Evolutionary conservation across 1,140 invertebrate species (phyloP), one percentile per base, ranked within the genome.

Genomic region (Vollenhovia emeryi): DNA sequence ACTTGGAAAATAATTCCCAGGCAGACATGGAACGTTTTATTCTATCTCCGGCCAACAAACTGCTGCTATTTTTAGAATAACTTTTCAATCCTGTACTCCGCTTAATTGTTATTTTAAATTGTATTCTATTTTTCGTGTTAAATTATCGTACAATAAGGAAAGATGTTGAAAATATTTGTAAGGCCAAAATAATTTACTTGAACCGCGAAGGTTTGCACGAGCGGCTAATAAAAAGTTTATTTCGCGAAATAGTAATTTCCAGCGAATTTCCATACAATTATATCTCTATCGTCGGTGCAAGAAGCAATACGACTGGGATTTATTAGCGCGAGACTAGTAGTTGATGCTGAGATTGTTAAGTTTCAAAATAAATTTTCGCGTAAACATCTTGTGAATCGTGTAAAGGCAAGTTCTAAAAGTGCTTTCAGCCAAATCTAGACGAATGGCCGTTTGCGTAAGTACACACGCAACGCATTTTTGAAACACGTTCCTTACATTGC

Each of bases 401-500:
- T 21, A 82, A 33, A 82, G 73, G 73, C 45, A 7, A 73, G 7
- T 73, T 33, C 3, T 33, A 30, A 52, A 48, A 71, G 27, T 71
- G 13, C 15, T 55, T 45, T 40, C 21, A 71, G 36, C 18, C 30
- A 80, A 50, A 71, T 71, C 24, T 43, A 73, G 50, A 82, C 57
- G 40, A 30, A 82, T 33, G 27, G 24, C 40, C 8, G 24, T 7
- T 69, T 57, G 40, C 24, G 33, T 52, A 69, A 68, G 75, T 79
- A 68, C 21, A 13, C 48, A 48, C 8, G 50, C 50, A 24, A 82
- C 69, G 40, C 52, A 82, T 73, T 57, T 64, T 73, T 82, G 24
- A 57, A 82, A 59, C 36, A 71, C 40, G 36, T 82, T 71, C 33
- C 66, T 71, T 57, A 40, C 36, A 71, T 36, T 71, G n/a, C 27